Base-by-base conservation (phyloP, 2,888 invertebrate species). In the Hoplodrina ambigua region DNA sequence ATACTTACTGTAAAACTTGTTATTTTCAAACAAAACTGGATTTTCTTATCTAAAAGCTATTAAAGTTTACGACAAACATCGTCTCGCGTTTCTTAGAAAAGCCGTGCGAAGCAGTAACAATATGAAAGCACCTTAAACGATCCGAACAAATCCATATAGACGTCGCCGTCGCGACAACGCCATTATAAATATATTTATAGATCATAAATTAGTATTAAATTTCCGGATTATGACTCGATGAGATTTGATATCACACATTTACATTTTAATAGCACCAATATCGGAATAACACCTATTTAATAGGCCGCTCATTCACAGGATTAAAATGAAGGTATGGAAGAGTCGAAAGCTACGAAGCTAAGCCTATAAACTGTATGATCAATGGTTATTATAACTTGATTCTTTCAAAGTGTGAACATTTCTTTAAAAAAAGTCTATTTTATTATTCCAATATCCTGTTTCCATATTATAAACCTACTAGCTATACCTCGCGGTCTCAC, bases 241-340 rank as follows among this genome's bases (percentile, higher is more conserved):
- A 91, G 89, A 89, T 91, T 88, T 85, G 85, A 90, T 91, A 88
- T 87, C 86, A 82, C 74, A 75, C 68, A 93, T 94, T 94, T 89
- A 91, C 93, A 94, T 93, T 87, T 89, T 91, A 90, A 93, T 92
- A 84, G 87, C 75, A 82, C 77, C 81, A 87, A 85, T 90, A 88
- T 89, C 84, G 78, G 81, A 86, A 84, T 90, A 87, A 90, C 85
- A 86, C 83, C 84, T 83, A 82, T 87, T 86, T 83, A 83, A 86
- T 83, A 77, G 68, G 81, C 71, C 68, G 50, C 68, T 82, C 72
- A 82, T 83, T 84, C 57, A 75, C 68, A 79, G 82, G 84, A 87
- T 86, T 88, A 84, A 74, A 77, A 57, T 77, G 67, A 54, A 65
- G 64, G 55, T 81, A 60, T 62, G 15, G 68, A 58, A 61, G 58